Base-by-base conservation (phyloP, 2,888 invertebrate species). In the Eupithecia tripunctaria region DNA sequence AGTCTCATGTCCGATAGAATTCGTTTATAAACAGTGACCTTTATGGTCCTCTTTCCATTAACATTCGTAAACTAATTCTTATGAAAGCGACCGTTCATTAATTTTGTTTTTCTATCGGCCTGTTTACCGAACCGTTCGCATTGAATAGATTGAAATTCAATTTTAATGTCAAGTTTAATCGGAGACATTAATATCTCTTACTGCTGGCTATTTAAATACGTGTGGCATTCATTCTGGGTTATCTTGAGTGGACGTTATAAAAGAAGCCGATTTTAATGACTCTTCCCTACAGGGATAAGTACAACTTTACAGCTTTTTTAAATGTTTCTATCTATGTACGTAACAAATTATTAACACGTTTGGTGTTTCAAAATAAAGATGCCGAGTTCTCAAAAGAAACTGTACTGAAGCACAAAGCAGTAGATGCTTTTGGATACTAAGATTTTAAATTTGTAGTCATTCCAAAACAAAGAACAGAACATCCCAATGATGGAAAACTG, bases 31-130 rank as follows among this genome's bases (percentile, higher is more conserved):
- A 85, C 79, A 82, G 84, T 86, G 86, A 88, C 86, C 85, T 88
- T 85, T 86, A 82, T 82, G 82, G 81, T 81, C 70, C 62, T 83
- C 79, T 82, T 83, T 85, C 82, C 82, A 86, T 86, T 89, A 85
- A 85, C 86, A 87, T 86, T 84, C 82, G 84, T 82, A 84, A 85
- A 85, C 83, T 81, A 83, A 87, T 86, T 88, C 82, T 82, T 84
- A 81, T 76, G 79, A 82, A 82, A 85, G 82, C 79, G 79, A 73
- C 79, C 75, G 77, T 82, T 84, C 82, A 86, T 88, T 86, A 87
- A 86, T 86, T 83, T 82, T 76, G 81, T 86, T 85, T 86, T 86
- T 85, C 79, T 81, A 82, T 83, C 79, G 77, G 72, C 78, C 77
- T 84, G 83, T 82, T 85, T 84, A 83, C 80, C 71, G 76, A 81